Percentiles rank a stretch among this genome's conserved stretches.
Conservation (phyloP, 1,140 invertebrate genomes). For the Maniola jurtina region DNA sequence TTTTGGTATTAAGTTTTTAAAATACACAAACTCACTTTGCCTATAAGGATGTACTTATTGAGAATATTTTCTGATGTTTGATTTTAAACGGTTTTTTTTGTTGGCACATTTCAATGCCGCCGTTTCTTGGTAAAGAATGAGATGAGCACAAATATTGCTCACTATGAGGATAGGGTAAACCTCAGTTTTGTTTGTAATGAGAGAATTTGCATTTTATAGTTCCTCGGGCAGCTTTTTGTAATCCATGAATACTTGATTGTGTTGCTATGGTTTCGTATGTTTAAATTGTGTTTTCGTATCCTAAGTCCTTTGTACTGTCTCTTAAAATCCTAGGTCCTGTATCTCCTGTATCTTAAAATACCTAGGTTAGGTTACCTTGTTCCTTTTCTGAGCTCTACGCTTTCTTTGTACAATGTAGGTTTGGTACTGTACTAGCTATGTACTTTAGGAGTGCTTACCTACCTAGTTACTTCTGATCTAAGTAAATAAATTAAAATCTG, state of each 20-base stretch:
- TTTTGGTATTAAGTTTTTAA: not conserved
- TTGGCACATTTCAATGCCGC: constrained; percentile 47
- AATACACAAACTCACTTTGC: not conserved
- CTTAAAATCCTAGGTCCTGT: no score
- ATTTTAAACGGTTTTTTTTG: constrained; percentile 27
- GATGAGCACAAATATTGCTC: constrained; percentile 44
- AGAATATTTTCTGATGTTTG: not conserved
- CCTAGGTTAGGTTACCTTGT: no score
- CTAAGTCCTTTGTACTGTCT: no score
- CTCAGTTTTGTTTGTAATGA: constrained; percentile 56
- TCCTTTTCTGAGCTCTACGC: no score
- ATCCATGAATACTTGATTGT: not conserved
- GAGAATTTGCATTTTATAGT: constrained; percentile 54
- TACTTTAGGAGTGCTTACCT: no score
- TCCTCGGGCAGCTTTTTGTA: constrained; percentile 24
- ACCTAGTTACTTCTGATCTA: no score
- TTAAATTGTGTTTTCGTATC: no score
- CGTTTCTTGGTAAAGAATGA: constrained; percentile 45
- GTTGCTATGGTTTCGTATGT: no score
- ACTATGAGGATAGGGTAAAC: constrained; percentile 44
- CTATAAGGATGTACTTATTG: not conserved
- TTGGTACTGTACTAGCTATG: no score
- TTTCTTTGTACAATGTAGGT: no score
- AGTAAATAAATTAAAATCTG: no score
- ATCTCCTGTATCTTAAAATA: no score